Conservation (phyloP, 2,888 invertebrate genomes). For the Hedychridium roseum region DNA sequence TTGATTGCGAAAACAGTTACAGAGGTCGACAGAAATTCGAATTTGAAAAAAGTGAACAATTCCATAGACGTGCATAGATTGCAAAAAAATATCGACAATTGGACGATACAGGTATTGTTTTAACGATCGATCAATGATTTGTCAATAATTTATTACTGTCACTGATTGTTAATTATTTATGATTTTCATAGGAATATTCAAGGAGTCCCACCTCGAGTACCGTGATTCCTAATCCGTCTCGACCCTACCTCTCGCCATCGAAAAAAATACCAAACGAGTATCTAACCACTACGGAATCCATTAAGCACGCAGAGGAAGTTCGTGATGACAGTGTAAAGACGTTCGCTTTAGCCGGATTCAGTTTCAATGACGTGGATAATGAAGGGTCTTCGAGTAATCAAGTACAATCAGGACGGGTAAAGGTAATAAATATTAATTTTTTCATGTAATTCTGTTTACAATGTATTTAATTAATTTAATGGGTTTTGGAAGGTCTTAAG, state of each 20-base stretch:
- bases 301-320: conserved; percentile 16
- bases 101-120: conserved; percentile 74
- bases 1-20: conserved; percentile 32
- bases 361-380: conserved; percentile 47
- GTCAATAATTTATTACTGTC: neutral
- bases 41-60: conserved; percentile 54
- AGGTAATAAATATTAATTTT: conserved; percentile 25
- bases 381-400: conserved; percentile 41
- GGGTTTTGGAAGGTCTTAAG: neutral
- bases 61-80: conserved; percentile 77
- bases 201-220: conserved; percentile 47
- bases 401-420: conserved; percentile 30
- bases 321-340: conserved; percentile 26
- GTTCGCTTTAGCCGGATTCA: conserved; percentile 42
- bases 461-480: neutral
- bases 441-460: too few relatives aligned
- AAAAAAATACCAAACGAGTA: conserved; percentile 83
- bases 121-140: neutral
- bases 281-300: conserved; percentile 68
- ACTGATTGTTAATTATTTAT: neutral
- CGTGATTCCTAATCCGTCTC: conserved; percentile 45
- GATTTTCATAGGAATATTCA: conserved; percentile 52
- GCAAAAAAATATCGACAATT: conserved; percentile 84
- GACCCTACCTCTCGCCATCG: conserved; percentile 67
- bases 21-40: conserved; percentile 41